Conservation (phyloP, 2,113 vertebrate species). For the Ochotona curzoniae region DNA sequence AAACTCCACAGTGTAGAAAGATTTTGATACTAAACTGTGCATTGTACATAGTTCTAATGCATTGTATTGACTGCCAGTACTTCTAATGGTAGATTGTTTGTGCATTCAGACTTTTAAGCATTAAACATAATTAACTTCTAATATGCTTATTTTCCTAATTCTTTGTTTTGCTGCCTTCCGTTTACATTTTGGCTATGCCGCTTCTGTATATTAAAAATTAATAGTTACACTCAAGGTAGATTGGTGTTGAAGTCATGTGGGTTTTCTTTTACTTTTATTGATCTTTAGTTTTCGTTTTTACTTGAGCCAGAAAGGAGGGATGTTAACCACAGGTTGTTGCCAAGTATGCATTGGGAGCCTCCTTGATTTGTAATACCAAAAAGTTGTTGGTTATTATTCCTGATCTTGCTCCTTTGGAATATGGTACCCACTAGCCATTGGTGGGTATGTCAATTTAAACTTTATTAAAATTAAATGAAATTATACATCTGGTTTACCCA, state of each 20-base stretch:
- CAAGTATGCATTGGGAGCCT: neutral
- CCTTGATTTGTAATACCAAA: neutral
- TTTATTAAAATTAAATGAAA: conserved; percentile 2
- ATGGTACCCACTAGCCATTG: neutral
- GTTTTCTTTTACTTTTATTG: neutral
- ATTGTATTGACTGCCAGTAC: conserved; percentile 91
- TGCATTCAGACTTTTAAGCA: conserved; percentile 93
- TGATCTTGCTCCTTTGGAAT: neutral
- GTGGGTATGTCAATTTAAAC: neutral
- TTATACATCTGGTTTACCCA: neutral
- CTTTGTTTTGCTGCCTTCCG: conserved; percentile 56
- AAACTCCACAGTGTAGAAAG: conserved; percentile 92
- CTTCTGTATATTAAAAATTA: conserved; percentile 29
- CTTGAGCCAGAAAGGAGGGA: neutral
- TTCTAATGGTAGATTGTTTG: conserved; percentile 93
- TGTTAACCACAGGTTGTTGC: neutral
- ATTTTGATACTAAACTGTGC: conserved; percentile 94
- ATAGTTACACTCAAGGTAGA: conserved; percentile 17
- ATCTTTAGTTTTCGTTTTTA: conserved; percentile 35
- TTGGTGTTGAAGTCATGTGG: conserved; percentile 27
- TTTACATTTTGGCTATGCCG: conserved; percentile 13
- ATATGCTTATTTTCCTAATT: conserved; percentile 79
- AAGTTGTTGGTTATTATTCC: neutral
- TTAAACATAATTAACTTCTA: conserved; percentile 92
- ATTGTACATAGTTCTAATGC: conserved; percentile 93